Evolutionary conservation across 2,888 invertebrate genomes (phyloP).

Genomic region (Ethmia dodecea): DNA sequence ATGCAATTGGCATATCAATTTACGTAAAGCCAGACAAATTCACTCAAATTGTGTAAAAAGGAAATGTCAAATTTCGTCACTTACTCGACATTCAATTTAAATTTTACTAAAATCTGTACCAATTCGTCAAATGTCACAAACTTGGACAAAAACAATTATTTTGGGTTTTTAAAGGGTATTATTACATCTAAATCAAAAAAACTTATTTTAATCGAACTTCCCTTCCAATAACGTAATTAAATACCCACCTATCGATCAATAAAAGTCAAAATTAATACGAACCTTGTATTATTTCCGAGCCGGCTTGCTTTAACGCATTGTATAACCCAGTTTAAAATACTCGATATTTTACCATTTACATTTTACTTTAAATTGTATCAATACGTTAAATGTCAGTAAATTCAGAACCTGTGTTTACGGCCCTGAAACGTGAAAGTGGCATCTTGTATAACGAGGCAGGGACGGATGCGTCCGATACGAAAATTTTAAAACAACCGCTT

Average conservation of each 20-base stretch:
- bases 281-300: not conserved
- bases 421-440: slow-evolving; percentile 26
- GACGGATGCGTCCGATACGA: slow-evolving; percentile 21
- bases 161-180: too few relatives aligned
- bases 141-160: too few relatives aligned
- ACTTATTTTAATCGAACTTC: too few relatives aligned
- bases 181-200: too few relatives aligned
- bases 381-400: slow-evolving; percentile 23
- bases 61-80: too few relatives aligned
- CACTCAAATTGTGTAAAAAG: too few relatives aligned
- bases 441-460: slow-evolving; percentile 11
- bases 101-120: too few relatives aligned
- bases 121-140: too few relatives aligned
- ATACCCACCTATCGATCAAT: not conserved
- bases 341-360: not conserved
- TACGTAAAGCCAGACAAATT: too few relatives aligned
- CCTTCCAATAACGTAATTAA: too few relatives aligned
- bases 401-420: slow-evolving; percentile 12
- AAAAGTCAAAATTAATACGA: not conserved
- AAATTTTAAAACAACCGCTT: slow-evolving; percentile 21
- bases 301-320: slow-evolving; percentile 1
- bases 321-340: not conserved
- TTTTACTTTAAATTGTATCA: slow-evolving; percentile 19
- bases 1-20: too few relatives aligned
- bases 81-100: too few relatives aligned